Evolutionary conservation across 2,797 vertebrate genomes (phyloP), one percentile per base, ranked within the genome.

Genomic region (Bradypus variegatus): DNA sequence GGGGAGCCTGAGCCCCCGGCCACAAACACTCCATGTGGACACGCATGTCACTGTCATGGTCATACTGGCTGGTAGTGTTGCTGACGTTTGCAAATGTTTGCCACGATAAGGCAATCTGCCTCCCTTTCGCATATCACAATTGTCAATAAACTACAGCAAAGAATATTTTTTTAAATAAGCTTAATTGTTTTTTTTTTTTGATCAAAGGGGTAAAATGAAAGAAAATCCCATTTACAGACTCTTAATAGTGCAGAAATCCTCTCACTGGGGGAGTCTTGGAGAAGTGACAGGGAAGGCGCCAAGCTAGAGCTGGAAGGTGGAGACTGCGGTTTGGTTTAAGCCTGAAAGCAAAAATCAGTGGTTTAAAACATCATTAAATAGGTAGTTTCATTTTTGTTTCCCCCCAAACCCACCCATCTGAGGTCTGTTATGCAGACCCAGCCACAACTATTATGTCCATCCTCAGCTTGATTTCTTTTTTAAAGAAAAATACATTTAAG

Each of bases 401-500:
- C 23, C 48, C 69, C 72, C 64, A 72, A 79, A 64, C 73, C 82
- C 87, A 60, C 7, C 41, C 92, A 86, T 94, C 90, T 94, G 92
- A 91, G 90, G 90, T 83, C 90, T 53, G 92, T 84, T 92, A 83
- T 33, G 33, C 86, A 93, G 95, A 62, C 88, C 72, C 33, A n/a
- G 83, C 90, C 83, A 41, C 86, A 27, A 60, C 81, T 73, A 90
- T 94, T 88, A 94, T 88, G 86, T 94, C 91, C 38, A 38, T 84
- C 73, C 84, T 93, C 91, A 64, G 84, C 85, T 70, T 31, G 36
- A 58, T 53, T 82, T 21, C 70, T 78, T 78, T 89, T 89, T 69
- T 81, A 36, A 94, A 90, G 90, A 78, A 87, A 90, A 95, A 91
- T 93, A 48, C 80, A 14, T 90, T 90, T 85, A 95, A 91, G 88